Conservation (phyloP, 2,113 vertebrate genomes). For the Bufo bufo region DNA sequence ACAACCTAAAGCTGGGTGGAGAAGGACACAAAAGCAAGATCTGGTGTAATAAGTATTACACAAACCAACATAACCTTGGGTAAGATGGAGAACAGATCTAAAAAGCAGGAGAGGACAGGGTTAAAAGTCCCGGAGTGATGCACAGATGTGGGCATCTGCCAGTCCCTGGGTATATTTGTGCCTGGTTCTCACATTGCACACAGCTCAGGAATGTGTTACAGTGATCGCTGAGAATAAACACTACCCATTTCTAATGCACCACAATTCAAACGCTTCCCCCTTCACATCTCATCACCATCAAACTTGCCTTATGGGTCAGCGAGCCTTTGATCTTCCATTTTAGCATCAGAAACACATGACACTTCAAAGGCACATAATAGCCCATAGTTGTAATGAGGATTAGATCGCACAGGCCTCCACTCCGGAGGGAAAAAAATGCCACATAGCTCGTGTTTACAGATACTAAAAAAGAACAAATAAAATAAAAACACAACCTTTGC, state of each 20-base stretch:
- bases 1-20: neutral
- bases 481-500: neutral
- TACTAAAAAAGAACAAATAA: neutral
- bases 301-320: slow-evolving; percentile 43
- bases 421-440: slow-evolving; percentile 18
- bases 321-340: slow-evolving; percentile 57
- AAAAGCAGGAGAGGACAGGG: neutral
- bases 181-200: slow-evolving; percentile 37
- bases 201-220: slow-evolving; percentile 47
- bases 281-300: slow-evolving; percentile 57
- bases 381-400: slow-evolving; percentile 55
- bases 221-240: slow-evolving; percentile 47
- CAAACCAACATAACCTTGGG: neutral
- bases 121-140: neutral
- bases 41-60: no score
- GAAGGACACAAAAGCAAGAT: neutral
- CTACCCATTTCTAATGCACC: slow-evolving; percentile 46
- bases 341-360: slow-evolving; percentile 55
- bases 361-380: slow-evolving; percentile 57
- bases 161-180: slow-evolving; percentile 21
- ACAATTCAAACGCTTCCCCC: slow-evolving; percentile 50
- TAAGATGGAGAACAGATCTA: neutral
- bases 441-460: slow-evolving; percentile 37
- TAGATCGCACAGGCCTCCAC: slow-evolving; percentile 43
- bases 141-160: slow-evolving; percentile 28